Base-by-base conservation (phyloP, 2,888 invertebrate genomes). In the Icerya purchasi region DNA sequence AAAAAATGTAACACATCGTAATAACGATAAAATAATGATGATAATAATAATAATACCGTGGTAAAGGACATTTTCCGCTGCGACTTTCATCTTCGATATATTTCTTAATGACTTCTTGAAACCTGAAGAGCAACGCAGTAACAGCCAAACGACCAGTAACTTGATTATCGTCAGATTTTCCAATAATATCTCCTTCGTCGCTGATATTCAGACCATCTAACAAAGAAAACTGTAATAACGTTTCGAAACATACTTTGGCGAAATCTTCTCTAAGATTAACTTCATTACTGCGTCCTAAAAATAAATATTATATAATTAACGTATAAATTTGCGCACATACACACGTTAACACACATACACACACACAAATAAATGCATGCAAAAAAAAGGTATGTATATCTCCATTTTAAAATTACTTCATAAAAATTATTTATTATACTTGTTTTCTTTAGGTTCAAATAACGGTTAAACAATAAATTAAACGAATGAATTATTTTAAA, bases 201-300 rank as follows among this genome's bases (percentile, higher is more conserved):
- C 73, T 72, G 22, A 67, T 69, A 55, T 70, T 72, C 50, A 81
- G 74, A 62, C 86, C 86, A 66, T 87, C 86, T 3, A 87, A 74
- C 69, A 86, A 78, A 0, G 94, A 94, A 74, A 93, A 94, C 72
- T 94, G 92, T 54, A 96, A 76, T 22, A 96, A 74, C 0, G 94
- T 94, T 73, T 96, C 94, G 69, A 96, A 96, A 70, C 96, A 96
- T 0, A 87, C 86, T 69, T 93, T 86, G 53, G 96, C 94, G 73
- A 96, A 94, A 70, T 94, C 93, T 73, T 96, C 94, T 20, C 94
- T 75, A 64, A 93, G 77, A 62, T 88, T 84, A 0, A 70, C 69
- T 61, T 65, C 64, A 22, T 51, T 58, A 18, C 63, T 63, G 56
- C 64, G 36, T 50, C 57, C 61, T 61, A 23, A 19, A 22, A 50